These are phyloP conservation scores for Euphonia xanthogaster DNA, from an alignment of 2,797 vertebrate species.

Conservation along the genomic window DNA sequence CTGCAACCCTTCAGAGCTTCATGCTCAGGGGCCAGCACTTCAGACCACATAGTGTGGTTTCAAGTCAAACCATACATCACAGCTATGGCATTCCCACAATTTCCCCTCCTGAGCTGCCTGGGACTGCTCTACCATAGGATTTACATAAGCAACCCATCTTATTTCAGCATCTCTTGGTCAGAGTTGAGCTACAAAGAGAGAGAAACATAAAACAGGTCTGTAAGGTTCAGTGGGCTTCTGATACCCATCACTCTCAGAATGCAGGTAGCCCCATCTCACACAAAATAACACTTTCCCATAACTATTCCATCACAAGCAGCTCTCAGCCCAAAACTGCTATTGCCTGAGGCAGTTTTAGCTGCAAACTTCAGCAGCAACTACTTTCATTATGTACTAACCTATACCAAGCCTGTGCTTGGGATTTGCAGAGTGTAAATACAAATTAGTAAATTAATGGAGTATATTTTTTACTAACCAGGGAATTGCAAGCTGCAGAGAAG, in stretches of 20 bases:
- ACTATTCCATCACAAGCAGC: not conserved
- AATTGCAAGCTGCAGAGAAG: not conserved
- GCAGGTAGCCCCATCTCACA: not conserved
- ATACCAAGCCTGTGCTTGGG: not conserved
- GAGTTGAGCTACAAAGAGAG: not conserved
- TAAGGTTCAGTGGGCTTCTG: not conserved
- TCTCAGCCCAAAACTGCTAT: not conserved
- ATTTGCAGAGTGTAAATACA: not conserved
- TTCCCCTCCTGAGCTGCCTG: not conserved
- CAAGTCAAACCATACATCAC: conserved; percentile 1
- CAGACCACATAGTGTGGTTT: not conserved
- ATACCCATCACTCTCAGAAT: not conserved
- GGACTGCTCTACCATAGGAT: not conserved
- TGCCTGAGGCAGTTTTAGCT: not conserved
- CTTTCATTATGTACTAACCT: not conserved
- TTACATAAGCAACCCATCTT: not conserved
- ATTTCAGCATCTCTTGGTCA: not conserved
- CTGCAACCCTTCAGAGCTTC: not conserved
- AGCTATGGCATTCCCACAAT: conserved; percentile 18
- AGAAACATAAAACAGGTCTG: not conserved
- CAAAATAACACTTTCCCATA: not conserved
- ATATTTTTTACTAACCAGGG: not conserved
- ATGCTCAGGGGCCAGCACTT: not conserved
- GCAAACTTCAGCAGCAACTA: not conserved
- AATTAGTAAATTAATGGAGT: not conserved